A percentile compares a stretch with the other conserved stretches of the same genome.
Conservation (phyloP, 1,140 invertebrate genomes). For the Drosophila kikkawai region DNA sequence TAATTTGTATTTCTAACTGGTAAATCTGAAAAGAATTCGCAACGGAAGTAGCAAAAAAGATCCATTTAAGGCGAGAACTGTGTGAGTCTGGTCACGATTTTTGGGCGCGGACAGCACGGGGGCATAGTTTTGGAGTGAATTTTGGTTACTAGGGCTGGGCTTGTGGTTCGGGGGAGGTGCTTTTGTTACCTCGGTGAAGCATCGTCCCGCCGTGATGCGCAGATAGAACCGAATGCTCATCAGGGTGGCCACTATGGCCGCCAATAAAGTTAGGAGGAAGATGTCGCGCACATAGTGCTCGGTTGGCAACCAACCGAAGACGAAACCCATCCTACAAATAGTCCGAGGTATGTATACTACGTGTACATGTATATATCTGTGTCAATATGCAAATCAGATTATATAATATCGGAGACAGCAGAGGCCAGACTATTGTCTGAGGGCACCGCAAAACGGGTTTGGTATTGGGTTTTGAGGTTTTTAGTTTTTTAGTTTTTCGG, state of each 20-base stretch:
- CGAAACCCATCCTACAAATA: conserved; percentile 80
- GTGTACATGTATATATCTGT: conserved; percentile 37
- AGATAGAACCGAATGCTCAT: conserved; percentile 83
- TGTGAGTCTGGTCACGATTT: conserved; percentile 51
- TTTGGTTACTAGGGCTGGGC: conserved; percentile 15
- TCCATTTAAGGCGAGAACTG: conserved; percentile 16
- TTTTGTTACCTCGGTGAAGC: conserved; percentile 78
- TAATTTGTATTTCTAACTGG: conserved; percentile 8
- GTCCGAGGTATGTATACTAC: conserved; percentile 46
- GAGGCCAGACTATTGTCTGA: conserved; percentile 27
- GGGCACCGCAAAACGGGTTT: conserved; percentile 61
- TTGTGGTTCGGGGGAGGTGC: conserved; percentile 15
- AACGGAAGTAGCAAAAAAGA: conserved; percentile 27
- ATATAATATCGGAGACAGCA: conserved; percentile 55
- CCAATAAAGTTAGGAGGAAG: conserved; percentile 61
- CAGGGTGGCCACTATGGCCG: conserved; percentile 74
- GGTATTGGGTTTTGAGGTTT: conserved; percentile 30
- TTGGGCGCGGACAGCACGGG: not conserved
- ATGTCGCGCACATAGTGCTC: conserved; percentile 79
- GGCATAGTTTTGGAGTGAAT: not conserved
- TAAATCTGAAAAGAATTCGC: conserved; percentile 16
- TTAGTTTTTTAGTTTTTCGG: conserved; percentile 33
- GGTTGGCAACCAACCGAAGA: conserved; percentile 76
- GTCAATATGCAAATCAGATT: conserved; percentile 68
- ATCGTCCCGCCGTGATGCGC: conserved; percentile 79